Evolutionary conservation across 2,113 vertebrate species (phyloP).

Genomic region (Myxocyprinus asiaticus): DNA sequence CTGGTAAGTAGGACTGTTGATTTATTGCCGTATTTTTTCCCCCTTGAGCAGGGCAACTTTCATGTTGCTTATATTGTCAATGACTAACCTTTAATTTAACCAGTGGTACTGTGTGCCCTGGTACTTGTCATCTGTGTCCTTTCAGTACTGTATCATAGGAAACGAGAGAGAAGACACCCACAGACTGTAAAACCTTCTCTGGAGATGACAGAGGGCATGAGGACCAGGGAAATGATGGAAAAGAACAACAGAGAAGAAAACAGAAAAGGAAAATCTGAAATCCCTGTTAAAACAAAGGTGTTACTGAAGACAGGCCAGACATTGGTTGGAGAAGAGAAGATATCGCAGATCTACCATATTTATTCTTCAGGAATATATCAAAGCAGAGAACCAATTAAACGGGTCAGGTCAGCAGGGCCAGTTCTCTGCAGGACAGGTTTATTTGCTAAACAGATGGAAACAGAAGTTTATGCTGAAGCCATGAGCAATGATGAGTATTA

Average conservation of each 20-base stretch:
- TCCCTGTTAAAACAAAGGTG: neutral
- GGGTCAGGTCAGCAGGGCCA: slow-evolving; percentile 72
- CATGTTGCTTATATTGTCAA: neutral
- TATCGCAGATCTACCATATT: slow-evolving; percentile 48
- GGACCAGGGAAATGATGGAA: neutral
- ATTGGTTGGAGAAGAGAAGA: slow-evolving; percentile 9
- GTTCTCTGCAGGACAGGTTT: slow-evolving; percentile 57
- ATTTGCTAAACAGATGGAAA: slow-evolving; percentile 4
- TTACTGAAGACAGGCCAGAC: slow-evolving; percentile 19
- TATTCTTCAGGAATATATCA: slow-evolving; percentile 5
- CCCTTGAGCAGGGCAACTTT: neutral
- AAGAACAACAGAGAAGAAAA: neutral
- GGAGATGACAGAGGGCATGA: neutral
- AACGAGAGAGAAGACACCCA: slow-evolving; percentile 60
- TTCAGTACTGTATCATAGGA: slow-evolving; percentile 58
- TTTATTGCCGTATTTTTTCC: neutral
- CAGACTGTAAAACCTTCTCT: slow-evolving; percentile 37
- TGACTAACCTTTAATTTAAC: slow-evolving; percentile 41
- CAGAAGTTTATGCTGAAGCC: neutral
- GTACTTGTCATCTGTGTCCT: slow-evolving; percentile 57
- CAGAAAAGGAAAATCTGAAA: neutral
- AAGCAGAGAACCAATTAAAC: neutral
- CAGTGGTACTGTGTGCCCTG: slow-evolving; percentile 65
- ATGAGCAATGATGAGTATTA: neutral
- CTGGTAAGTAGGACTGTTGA: slow-evolving; percentile 51